A percentile compares a stretch with the other conserved stretches of the same genome.
phyloP scores from a whole-genome alignment of 2,888 invertebrate genomes.

The Hemithea aestivaria region DNA sequence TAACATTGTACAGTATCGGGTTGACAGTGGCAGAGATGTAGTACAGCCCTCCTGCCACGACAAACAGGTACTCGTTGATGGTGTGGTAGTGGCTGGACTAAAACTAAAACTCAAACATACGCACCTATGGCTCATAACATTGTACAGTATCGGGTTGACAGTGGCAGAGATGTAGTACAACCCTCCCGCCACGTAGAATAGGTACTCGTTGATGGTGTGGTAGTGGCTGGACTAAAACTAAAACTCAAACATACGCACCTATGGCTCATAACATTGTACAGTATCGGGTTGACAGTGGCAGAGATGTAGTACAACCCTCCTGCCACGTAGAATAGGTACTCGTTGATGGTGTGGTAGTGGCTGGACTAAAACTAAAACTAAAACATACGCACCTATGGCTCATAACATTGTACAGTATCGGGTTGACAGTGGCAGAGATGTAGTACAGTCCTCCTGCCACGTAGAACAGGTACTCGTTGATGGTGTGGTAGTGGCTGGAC shows the following conservation, averaged over 20 bases:
- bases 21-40: constrained; percentile 92
- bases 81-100: constrained; percentile 75
- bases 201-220: constrained; percentile 86
- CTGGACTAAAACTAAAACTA: too few species aligned
- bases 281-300: constrained; percentile 91
- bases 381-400: too few species aligned
- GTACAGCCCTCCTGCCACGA: constrained; percentile 88
- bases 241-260: too few species aligned
- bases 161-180: constrained; percentile 92
- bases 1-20: constrained; percentile 91
- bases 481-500: constrained; percentile 79
- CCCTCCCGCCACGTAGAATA: constrained; percentile 88
- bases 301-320: constrained; percentile 91
- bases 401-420: constrained; percentile 93
- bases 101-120: too few species aligned
- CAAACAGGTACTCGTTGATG: constrained; percentile 89
- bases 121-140: constrained; percentile 86
- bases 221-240: constrained; percentile 72
- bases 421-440: constrained; percentile 91
- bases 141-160: constrained; percentile 92
- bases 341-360: constrained; percentile 84
- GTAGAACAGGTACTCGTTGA: constrained; percentile 89
- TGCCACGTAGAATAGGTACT: constrained; percentile 87
- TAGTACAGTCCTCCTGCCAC: constrained; percentile 91
- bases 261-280: constrained; percentile 89